Conservation (phyloP, 2,113 vertebrate genomes). For the Grantiella picta region DNA sequence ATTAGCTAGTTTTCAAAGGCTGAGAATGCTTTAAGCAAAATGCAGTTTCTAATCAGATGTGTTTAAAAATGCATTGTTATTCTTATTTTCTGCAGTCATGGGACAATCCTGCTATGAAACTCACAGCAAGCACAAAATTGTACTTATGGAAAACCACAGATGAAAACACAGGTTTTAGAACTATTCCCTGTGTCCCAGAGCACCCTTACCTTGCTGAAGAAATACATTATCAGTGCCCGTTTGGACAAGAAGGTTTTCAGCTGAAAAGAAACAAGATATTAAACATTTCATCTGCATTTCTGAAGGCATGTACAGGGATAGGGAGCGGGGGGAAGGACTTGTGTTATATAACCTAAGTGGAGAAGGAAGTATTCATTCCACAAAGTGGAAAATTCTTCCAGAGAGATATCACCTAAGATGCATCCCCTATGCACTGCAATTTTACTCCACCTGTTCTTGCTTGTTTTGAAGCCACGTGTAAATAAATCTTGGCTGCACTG, state of each 20-base stretch:
- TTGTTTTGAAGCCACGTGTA: constrained; percentile 85
- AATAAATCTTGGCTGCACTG: constrained; percentile 59
- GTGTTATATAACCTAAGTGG: not conserved
- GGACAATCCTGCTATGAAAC: not conserved
- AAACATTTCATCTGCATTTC: not conserved
- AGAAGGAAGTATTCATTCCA: not conserved
- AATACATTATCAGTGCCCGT: constrained; percentile 91
- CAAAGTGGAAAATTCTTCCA: not conserved
- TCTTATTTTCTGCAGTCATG: not conserved
- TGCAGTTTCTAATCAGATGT: not conserved
- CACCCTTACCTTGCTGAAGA: constrained; percentile 93
- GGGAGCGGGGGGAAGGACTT: not conserved
- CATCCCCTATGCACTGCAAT: not conserved
- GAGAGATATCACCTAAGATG: not conserved
- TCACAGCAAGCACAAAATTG: not conserved
- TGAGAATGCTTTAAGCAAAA: not conserved
- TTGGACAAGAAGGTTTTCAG: constrained; percentile 89
- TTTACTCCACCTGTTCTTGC: constrained; percentile 84
- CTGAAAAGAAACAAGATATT: constrained; percentile 69
- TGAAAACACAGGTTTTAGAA: not conserved
- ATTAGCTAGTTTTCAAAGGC: not conserved
- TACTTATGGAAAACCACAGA: not conserved
- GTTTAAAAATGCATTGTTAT: not conserved
- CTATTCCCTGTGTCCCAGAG: not conserved
- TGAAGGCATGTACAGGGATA: not conserved